Base-by-base conservation (phyloP, 92 coral and sea anemone genomes). In the Phymanthus crucifer region DNA sequence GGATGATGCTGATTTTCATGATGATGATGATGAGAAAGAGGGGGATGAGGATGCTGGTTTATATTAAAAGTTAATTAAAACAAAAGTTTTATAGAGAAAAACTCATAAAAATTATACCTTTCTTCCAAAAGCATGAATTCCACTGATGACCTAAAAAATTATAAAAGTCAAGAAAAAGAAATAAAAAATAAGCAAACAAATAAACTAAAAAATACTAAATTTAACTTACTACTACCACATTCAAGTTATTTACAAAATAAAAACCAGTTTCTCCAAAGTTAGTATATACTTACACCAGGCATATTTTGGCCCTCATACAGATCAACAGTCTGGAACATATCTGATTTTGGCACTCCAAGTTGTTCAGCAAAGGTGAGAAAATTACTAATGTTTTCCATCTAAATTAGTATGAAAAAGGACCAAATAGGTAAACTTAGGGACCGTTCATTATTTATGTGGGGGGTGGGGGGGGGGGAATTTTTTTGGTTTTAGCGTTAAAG, bases 121-220 rank as follows among this genome's bases (percentile, higher is more conserved):
- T 82, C 98, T 86, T 78, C 89, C 94, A 23, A 94, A 75, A 70
- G 98, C 98, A 82, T 87, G 94, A 54, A 94, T 58, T 33, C 98
- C 96, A 83, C 31, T 77, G 32, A 94, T 89, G 16, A 94, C 98
- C 98, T 94, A 73, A 11, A 17, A 18, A 69, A 7, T 17, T 8
- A 8, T 40, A 27, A 36, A 36, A 40, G 27, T 23, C 16, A 38
- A 18, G 21, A 72, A 40, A 13, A 8, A 24, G 57, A 33, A 12
- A 37, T 21, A 24, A 38, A 14, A 32, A 21, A 3, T 19, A 71
- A 29, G 29, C 32, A 24, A 54, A 24, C 27, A 43, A 43, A 43
- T 17, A 43, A 38, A 6, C 1, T 38, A 10, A 38, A n/a, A n/a
- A n/a, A n/a, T n/a, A n/a, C n/a, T n/a, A n/a, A n/a, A n/a, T n/a